Evolutionary conservation across 2,888 invertebrate species (phyloP).

Genomic region (Cryptocephalus moraei): DNA sequence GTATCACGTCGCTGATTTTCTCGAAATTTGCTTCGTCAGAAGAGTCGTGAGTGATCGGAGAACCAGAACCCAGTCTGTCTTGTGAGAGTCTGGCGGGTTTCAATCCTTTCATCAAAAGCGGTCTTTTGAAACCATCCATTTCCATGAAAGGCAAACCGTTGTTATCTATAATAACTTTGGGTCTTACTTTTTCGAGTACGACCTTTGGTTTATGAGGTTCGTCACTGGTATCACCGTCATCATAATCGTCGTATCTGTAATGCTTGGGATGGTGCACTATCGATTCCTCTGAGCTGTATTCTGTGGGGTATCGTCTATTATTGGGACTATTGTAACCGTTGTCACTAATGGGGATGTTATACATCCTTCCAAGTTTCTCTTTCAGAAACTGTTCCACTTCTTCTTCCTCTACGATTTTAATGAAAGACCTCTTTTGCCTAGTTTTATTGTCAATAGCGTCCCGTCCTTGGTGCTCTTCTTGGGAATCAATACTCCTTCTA

Average conservation of each 20-base stretch:
- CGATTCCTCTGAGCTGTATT: background rate
- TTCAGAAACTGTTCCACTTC: conserved; percentile 27
- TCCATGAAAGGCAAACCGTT: conserved; percentile 28
- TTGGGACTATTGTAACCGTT: too few relatives aligned
- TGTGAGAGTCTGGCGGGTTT: background rate
- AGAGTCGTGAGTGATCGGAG: conserved; percentile 8
- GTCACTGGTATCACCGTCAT: conserved; percentile 9
- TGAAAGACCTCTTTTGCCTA: conserved; percentile 25
- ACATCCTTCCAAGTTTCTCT: conserved; percentile 23
- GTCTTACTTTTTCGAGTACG: conserved; percentile 24
- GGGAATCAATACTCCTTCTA: conserved; percentile 8
- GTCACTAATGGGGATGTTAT: background rate
- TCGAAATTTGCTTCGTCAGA: conserved; percentile 21
- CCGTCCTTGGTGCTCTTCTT: conserved; percentile 4
- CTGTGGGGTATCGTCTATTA: background rate
- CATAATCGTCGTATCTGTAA: conserved; percentile 3
- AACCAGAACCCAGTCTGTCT: background rate
- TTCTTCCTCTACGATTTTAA: conserved; percentile 29
- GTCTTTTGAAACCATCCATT: conserved; percentile 26
- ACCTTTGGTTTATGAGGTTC: conserved; percentile 11
- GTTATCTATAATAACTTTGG: conserved; percentile 28
- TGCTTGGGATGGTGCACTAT: background rate
- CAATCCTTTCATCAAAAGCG: conserved; percentile 15
- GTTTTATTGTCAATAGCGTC: conserved; percentile 6
- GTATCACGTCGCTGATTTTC: conserved; percentile 24